These are phyloP conservation scores for Arremon aurantiirostris DNA, from an alignment of 2,797 vertebrate genomes.

Conservation along the genomic window DNA sequence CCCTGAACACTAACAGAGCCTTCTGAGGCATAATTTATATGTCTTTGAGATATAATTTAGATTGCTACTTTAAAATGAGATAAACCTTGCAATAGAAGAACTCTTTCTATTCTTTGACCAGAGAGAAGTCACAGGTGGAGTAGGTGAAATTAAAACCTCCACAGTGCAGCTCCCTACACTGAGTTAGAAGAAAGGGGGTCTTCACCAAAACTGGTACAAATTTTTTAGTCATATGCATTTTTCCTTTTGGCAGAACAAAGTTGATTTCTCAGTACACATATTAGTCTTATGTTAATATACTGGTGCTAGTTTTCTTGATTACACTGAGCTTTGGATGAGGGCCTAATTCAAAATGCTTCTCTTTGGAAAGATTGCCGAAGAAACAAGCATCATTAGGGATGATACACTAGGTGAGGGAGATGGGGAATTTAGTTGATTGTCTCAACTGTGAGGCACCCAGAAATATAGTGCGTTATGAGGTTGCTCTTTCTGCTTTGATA, in stretches of 20 bases:
- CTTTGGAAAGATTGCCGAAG: slow-evolving; percentile 29
- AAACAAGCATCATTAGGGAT: slow-evolving; percentile 47
- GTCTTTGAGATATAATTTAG: not conserved
- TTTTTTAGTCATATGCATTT: not conserved
- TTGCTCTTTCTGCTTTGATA: slow-evolving; percentile 46
- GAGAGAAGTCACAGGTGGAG: not conserved
- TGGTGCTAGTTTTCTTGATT: not conserved
- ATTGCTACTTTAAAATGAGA: not conserved
- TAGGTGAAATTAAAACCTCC: not conserved
- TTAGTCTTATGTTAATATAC: not conserved
- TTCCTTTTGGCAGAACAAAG: not conserved
- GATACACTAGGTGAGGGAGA: slow-evolving; percentile 52
- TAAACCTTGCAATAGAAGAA: not conserved
- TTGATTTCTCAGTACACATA: not conserved
- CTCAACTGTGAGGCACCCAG: slow-evolving; percentile 30
- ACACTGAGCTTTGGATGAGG: not conserved
- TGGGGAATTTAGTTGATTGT: slow-evolving; percentile 37
- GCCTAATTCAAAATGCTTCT: slow-evolving; percentile 13
- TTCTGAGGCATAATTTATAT: not conserved
- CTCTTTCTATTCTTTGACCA: not conserved
- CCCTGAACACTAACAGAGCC: not conserved
- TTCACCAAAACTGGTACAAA: not conserved
- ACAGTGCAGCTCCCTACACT: too few species aligned
- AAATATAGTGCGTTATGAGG: not conserved
- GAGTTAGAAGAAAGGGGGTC: not conserved